phyloP scores from a whole-genome alignment of 2,888 invertebrate species.

The Lasioglossum calceatum region DNA sequence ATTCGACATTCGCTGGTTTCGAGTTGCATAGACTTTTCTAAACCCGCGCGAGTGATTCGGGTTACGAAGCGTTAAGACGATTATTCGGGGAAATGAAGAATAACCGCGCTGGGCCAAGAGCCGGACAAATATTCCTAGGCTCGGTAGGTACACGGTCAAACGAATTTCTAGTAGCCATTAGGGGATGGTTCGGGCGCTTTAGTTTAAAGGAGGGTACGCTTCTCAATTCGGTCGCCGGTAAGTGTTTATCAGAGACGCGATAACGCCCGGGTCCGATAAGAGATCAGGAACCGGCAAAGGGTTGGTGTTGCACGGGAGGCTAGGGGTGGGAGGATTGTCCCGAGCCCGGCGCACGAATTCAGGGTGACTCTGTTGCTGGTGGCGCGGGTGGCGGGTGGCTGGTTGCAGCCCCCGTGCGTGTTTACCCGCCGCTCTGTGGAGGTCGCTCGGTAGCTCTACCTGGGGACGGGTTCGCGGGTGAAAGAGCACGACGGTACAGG shows the following conservation, averaged over 20 bases:
- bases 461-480: slow-evolving; percentile 41
- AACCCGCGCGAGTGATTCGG: too few species aligned
- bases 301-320: slow-evolving; percentile 18
- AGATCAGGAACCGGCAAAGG: slow-evolving; percentile 16
- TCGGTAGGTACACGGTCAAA: not conserved
- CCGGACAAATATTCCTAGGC: not conserved
- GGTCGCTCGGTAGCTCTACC: slow-evolving; percentile 49
- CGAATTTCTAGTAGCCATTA: slow-evolving; percentile 8
- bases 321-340: slow-evolving; percentile 4
- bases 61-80: not conserved
- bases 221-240: not conserved
- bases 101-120: not conserved
- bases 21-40: too few species aligned
- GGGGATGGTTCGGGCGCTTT: not conserved
- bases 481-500: slow-evolving; percentile 18
- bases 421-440: slow-evolving; percentile 26
- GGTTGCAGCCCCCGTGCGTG: slow-evolving; percentile 39
- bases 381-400: slow-evolving; percentile 1
- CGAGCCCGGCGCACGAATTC: slow-evolving; percentile 34
- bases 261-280: slow-evolving; percentile 19
- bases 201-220: not conserved
- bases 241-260: slow-evolving; percentile 25
- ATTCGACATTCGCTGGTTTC: too few species aligned
- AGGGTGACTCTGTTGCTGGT: slow-evolving; percentile 34
- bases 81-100: not conserved